These are phyloP conservation scores for Lasius fuliginosus DNA, from an alignment of 2,888 invertebrate genomes.

Conservation along the genomic window DNA sequence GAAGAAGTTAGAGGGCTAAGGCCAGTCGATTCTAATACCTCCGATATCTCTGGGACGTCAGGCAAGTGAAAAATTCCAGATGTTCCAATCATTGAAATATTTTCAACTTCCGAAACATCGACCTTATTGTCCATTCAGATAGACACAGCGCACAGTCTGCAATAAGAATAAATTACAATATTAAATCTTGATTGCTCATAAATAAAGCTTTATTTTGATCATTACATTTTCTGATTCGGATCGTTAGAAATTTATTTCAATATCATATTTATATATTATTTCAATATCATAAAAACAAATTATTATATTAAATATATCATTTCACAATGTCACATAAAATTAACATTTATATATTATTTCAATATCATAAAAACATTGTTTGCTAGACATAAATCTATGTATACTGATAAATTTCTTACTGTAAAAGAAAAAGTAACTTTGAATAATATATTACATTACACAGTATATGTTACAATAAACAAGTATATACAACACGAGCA, in stretches of 20 bases:
- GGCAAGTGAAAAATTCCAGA: constrained; percentile 80
- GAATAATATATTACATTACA: not conserved
- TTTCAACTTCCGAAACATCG: constrained; percentile 80
- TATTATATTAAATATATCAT: too few relatives aligned
- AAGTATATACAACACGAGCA: not conserved
- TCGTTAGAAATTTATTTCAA: not conserved
- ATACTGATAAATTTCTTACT: not conserved
- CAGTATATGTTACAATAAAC: not conserved
- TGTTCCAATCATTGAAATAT: constrained; percentile 83
- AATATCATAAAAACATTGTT: not conserved
- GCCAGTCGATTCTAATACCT: constrained; percentile 83
- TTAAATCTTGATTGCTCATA: constrained; percentile 14
- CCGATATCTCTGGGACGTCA: constrained; percentile 80
- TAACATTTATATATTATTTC: not conserved
- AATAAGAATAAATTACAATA: constrained; percentile 48
- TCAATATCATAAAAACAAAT: not conserved
- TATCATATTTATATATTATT: not conserved
- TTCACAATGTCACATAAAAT: too few relatives aligned
- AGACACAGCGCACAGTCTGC: constrained; percentile 70
- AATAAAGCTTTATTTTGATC: not conserved
- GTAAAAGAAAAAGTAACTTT: not conserved
- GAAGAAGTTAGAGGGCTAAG: constrained; percentile 84
- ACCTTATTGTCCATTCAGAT: constrained; percentile 84
- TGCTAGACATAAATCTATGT: not conserved
- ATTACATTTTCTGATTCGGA: not conserved